phyloP scores from a whole-genome alignment of 2,797 vertebrate species.

The Odontamblyopus rebecca region DNA sequence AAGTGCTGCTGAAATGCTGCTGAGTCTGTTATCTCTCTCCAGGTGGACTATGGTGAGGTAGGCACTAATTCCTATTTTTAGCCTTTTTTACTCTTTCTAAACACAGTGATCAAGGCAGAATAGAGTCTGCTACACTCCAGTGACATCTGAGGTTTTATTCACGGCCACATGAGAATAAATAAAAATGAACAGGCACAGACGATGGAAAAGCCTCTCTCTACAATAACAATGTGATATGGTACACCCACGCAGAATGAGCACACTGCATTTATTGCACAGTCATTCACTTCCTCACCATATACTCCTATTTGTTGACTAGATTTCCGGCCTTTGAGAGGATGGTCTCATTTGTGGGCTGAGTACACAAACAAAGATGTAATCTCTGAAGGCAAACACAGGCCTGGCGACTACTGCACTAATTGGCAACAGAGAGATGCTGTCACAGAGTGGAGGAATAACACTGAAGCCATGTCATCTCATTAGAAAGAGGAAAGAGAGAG shows the following conservation, averaged over 20 bases:
- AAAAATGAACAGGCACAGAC: conserved; percentile 1
- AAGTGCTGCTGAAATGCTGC: background rate
- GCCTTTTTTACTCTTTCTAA: conserved; percentile 10
- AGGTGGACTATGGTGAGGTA: background rate
- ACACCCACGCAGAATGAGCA: background rate
- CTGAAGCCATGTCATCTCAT: conserved; percentile 61
- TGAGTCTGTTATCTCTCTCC: background rate
- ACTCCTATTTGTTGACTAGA: conserved; percentile 40
- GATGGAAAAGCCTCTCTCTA: conserved; percentile 8
- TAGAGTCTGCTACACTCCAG: background rate
- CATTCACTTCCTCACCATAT: conserved; percentile 17
- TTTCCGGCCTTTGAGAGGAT: conserved; percentile 52
- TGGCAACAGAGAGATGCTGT: conserved; percentile 70
- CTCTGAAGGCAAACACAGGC: conserved; percentile 62
- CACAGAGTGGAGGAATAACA: conserved; percentile 51
- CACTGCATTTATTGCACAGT: background rate
- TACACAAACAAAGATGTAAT: conserved; percentile 69
- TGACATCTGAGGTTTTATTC: background rate
- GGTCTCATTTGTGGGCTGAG: conserved; percentile 64
- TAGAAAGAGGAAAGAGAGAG: conserved; percentile 37
- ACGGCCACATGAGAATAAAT: background rate
- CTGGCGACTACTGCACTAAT: conserved; percentile 63
- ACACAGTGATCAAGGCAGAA: conserved; percentile 24
- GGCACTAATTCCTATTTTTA: conserved; percentile 13
- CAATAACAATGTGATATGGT: background rate